Evolutionary conservation across 92 coral and sea anemone genomes (phyloP).

Genomic region (Porites divaricata): DNA sequence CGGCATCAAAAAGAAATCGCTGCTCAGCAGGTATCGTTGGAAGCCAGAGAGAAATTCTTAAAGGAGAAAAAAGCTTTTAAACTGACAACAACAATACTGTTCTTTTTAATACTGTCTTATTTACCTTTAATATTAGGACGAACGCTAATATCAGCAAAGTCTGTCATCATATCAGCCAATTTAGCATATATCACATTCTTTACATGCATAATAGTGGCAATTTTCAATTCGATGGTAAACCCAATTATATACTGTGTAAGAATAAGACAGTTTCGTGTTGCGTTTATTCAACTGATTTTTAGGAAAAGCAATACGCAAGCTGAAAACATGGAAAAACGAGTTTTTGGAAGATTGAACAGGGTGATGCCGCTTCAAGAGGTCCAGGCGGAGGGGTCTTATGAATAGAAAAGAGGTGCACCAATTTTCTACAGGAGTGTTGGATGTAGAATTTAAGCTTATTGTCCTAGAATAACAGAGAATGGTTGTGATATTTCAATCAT

Average conservation of each 20-base stretch:
- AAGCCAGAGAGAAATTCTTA: slow-evolving; percentile 4
- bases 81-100: not conserved
- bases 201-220: not conserved
- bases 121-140: not conserved
- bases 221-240: slow-evolving; percentile 1
- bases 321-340: not conserved
- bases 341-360: not conserved
- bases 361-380: not conserved
- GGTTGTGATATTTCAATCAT: no score
- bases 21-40: not conserved
- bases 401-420: no score
- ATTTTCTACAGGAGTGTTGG: no score
- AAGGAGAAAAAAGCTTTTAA: slow-evolving; percentile 23
- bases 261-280: slow-evolving; percentile 10
- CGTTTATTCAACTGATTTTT: slow-evolving; percentile 1
- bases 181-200: not conserved
- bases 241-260: not conserved
- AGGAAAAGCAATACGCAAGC: not conserved
- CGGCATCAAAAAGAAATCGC: slow-evolving; percentile 3
- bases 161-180: not conserved
- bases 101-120: not conserved
- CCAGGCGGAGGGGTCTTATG: not conserved
- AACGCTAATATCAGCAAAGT: not conserved
- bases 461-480: no score
- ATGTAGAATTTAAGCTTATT: no score